phyloP scores from a whole-genome alignment of 2,888 invertebrate genomes.

The Eupithecia subfuscata region DNA sequence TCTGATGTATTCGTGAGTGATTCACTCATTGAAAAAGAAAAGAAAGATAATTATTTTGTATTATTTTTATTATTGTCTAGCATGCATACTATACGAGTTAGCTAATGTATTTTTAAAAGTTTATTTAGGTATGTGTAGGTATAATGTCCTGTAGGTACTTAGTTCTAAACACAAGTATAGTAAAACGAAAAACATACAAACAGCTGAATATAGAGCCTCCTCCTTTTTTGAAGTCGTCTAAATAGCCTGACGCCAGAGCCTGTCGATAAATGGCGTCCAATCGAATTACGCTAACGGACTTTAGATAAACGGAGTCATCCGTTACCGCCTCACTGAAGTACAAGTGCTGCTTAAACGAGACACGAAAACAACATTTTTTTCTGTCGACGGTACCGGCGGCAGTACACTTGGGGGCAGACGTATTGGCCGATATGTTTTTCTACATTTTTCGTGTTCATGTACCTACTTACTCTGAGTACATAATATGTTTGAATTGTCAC shows the following conservation, averaged over 20 bases:
- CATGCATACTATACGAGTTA: no score
- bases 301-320: conserved; percentile 31
- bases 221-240: neutral
- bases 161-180: no score
- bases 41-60: no score
- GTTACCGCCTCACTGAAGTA: conserved; percentile 10
- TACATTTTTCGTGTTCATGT: neutral
- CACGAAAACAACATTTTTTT: conserved; percentile 24
- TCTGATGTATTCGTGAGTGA: no score
- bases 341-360: neutral
- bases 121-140: no score
- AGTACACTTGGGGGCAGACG: conserved; percentile 17
- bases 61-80: no score
- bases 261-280: conserved; percentile 7
- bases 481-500: neutral
- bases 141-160: no score
- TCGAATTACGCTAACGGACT: conserved; percentile 38
- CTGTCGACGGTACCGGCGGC: conserved; percentile 12
- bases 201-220: neutral
- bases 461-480: neutral
- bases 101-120: no score
- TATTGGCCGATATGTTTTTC: neutral
- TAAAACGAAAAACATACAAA: no score
- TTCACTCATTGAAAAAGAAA: no score
- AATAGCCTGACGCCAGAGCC: neutral